phyloP scores from a whole-genome alignment of 2,113 vertebrate genomes.

The Pionites leucogaster region DNA sequence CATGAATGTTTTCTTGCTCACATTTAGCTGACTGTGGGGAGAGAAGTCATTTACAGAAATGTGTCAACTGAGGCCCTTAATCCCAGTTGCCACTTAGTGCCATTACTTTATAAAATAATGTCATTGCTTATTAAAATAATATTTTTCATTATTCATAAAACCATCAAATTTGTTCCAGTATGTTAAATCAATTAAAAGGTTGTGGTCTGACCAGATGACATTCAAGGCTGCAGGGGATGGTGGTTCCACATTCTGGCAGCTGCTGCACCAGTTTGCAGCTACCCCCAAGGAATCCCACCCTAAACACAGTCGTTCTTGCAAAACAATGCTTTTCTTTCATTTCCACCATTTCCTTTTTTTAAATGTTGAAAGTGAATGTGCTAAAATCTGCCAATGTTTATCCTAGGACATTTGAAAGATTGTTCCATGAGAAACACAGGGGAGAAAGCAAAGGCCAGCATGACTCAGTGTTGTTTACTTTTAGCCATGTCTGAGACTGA shows the following conservation, averaged over 20 bases:
- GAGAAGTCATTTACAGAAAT: background rate
- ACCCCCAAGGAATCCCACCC: background rate
- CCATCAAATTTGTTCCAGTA: background rate
- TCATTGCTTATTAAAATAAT: background rate
- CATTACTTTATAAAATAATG: background rate
- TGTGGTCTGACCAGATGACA: background rate
- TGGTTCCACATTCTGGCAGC: background rate
- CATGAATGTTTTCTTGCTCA: background rate
- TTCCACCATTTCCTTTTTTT: background rate
- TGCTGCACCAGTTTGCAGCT: background rate
- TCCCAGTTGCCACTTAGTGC: background rate
- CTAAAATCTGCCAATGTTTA: slow-evolving; percentile 3
- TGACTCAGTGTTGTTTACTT: slow-evolving; percentile 54
- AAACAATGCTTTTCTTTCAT: background rate
- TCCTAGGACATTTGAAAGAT: background rate
- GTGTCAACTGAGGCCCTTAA: background rate
- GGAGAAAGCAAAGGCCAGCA: background rate
- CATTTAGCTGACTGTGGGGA: background rate
- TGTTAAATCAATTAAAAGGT: background rate
- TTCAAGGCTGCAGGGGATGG: background rate
- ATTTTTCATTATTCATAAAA: background rate
- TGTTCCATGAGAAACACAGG: slow-evolving; percentile 20
- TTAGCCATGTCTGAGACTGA: background rate
- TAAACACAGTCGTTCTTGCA: background rate
- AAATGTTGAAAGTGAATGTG: background rate